A percentile compares a stretch with the other conserved stretches of the same genome.
phyloP scores from a whole-genome alignment of 2,797 vertebrate species.

The Pangasius sanitwongsei region DNA sequence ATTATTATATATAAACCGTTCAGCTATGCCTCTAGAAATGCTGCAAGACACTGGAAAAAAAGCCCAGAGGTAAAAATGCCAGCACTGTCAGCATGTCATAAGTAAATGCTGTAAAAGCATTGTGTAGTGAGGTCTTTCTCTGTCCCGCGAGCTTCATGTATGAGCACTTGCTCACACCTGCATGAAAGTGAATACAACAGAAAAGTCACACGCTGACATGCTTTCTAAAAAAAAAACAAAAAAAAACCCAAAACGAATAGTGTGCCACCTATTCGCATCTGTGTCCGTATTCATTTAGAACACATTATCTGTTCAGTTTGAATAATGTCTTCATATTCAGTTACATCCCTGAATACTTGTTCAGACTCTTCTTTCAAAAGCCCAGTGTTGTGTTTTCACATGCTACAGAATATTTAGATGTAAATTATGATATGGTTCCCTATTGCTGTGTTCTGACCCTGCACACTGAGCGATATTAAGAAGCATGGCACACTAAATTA shows the following conservation, averaged over 20 bases:
- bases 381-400: background rate
- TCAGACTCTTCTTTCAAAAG: background rate
- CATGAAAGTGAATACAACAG: background rate
- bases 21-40: background rate
- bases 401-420: background rate
- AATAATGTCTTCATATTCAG: background rate
- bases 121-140: background rate
- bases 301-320: too few species aligned
- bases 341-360: background rate
- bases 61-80: slow-evolving; percentile 1
- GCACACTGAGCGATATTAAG: slow-evolving; percentile 45
- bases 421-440: background rate
- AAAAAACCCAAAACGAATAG: background rate
- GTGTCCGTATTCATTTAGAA: background rate
- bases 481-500: slow-evolving; percentile 59
- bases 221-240: background rate
- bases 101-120: background rate
- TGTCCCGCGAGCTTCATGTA: background rate
- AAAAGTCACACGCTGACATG: background rate
- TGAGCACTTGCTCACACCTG: background rate
- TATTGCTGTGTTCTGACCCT: slow-evolving; percentile 14
- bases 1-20: background rate
- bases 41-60: background rate
- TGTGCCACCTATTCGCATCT: too few species aligned
- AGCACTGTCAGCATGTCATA: background rate